Evolutionary conservation across 2,797 vertebrate genomes (phyloP).

Genomic region (Bryconaethiops microstoma): DNA sequence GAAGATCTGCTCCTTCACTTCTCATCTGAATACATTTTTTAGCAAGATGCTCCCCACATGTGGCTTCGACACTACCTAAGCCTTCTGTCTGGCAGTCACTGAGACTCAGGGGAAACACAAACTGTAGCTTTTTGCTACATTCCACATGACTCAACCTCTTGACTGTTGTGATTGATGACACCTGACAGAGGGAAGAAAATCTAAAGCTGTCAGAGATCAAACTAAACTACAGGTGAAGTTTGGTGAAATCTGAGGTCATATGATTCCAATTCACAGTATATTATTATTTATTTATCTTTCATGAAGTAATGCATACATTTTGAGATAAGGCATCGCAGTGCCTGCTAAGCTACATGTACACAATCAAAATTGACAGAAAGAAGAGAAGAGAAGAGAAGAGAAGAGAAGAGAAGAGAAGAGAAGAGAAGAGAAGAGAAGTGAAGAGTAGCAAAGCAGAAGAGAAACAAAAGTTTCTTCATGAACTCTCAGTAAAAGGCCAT

Average conservation of each 20-base stretch:
- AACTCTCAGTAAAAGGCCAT: background rate
- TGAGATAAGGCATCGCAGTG: too few species aligned
- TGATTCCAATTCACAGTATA: too few species aligned
- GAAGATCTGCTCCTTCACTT: background rate
- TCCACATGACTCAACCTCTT: constrained; percentile 16
- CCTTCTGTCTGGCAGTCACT: background rate
- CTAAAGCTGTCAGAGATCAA: background rate
- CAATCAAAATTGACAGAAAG: background rate
- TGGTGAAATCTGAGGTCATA: too few species aligned
- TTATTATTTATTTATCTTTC: too few species aligned
- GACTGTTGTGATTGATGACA: constrained; percentile 6
- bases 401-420: constrained; percentile 16
- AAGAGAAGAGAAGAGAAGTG: background rate
- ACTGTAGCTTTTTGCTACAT: background rate
- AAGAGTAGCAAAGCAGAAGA: constrained; percentile 17
- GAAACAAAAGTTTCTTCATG: background rate
- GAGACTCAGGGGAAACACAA: constrained; percentile 17
- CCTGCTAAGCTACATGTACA: too few species aligned
- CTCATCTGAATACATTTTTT: constrained; percentile 23
- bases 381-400: background rate
- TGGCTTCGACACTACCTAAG: background rate
- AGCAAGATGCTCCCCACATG: constrained; percentile 30
- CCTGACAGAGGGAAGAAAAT: background rate
- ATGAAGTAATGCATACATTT: too few species aligned
- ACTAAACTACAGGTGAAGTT: background rate